Conservation (phyloP, 2,888 invertebrate genomes). For the Cheilosia vernalis region DNA sequence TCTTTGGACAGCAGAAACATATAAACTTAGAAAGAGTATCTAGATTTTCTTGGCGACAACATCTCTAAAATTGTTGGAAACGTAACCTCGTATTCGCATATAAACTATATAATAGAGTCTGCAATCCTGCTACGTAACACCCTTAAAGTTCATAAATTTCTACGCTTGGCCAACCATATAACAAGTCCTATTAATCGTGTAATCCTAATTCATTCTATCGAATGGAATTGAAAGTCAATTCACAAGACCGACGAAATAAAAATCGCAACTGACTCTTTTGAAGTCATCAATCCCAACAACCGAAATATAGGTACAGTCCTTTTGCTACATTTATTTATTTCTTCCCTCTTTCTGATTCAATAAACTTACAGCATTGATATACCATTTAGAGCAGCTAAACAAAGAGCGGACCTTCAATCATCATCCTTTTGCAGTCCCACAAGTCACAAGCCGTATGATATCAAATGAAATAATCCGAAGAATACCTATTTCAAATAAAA, state of each 20-base stretch:
- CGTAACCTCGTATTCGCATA: too few relatives aligned
- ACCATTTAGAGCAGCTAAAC: conserved; percentile 50
- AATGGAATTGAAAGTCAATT: conserved; percentile 55
- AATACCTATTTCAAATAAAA: conserved; percentile 70
- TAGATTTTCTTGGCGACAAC: too few relatives aligned
- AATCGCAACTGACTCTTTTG: conserved; percentile 36
- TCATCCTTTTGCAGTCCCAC: conserved; percentile 44
- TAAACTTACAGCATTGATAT: conserved; percentile 56
- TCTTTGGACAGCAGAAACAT: too few relatives aligned
- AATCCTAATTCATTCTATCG: conserved; percentile 57
- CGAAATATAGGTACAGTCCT: conserved; percentile 33
- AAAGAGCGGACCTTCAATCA: conserved; percentile 61
- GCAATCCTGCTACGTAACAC: background rate
- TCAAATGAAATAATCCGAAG: conserved; percentile 68
- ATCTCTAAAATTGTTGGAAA: too few relatives aligned
- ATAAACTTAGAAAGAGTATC: too few relatives aligned
- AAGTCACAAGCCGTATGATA: conserved; percentile 34
- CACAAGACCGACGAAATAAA: background rate
- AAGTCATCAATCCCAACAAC: conserved; percentile 10
- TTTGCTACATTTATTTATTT: conserved; percentile 52
- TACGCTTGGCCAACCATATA: conserved; percentile 17
- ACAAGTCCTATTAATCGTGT: conserved; percentile 43
- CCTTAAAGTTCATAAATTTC: conserved; percentile 36
- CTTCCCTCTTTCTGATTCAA: conserved; percentile 59
- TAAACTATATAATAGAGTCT: background rate